Evolutionary conservation across 2,888 invertebrate species (phyloP).

Genomic region (Phlogophora meticulosa): DNA sequence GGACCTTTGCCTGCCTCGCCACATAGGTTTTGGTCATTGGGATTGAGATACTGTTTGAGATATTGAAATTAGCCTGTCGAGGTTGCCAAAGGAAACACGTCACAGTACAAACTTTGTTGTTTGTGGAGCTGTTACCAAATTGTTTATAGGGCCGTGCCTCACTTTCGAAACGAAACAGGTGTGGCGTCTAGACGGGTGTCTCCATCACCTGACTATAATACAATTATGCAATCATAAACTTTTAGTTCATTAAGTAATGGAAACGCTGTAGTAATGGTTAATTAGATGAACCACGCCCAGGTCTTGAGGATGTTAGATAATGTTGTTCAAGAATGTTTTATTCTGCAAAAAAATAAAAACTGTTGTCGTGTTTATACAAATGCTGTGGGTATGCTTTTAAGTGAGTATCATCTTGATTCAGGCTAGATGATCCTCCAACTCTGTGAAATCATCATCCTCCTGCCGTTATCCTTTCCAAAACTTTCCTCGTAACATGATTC

Average conservation of each 20-base stretch:
- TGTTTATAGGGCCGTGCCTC: constrained; percentile 18
- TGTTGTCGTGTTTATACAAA: background rate
- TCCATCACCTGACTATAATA: constrained; percentile 23
- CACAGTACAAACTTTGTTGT: constrained; percentile 5
- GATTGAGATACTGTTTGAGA: too few relatives aligned
- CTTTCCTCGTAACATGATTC: too few relatives aligned
- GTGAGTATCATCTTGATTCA: too few relatives aligned
- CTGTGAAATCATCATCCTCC: too few relatives aligned
- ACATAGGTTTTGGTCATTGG: too few relatives aligned
- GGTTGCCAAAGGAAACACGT: constrained; percentile 2
- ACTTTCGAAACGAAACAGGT: constrained; percentile 45
- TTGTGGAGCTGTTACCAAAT: constrained; percentile 26
- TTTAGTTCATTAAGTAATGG: constrained; percentile 38
- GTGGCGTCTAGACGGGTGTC: constrained; percentile 32
- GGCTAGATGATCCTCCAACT: too few relatives aligned
- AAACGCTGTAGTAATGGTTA: constrained; percentile 9
- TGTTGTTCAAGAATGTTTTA: background rate
- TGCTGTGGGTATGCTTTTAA: too few relatives aligned
- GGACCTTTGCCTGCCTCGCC: too few relatives aligned
- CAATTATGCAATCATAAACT: constrained; percentile 10
- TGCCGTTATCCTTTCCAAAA: too few relatives aligned
- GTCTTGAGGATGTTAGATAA: background rate
- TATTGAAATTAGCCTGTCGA: too few relatives aligned
- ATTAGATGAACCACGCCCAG: constrained; percentile 20
- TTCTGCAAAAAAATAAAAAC: background rate